A percentile compares a stretch with the other conserved stretches of the same genome.
Conservation (phyloP, 23 tunicate species). For the Clavelina lepadiformis region DNA sequence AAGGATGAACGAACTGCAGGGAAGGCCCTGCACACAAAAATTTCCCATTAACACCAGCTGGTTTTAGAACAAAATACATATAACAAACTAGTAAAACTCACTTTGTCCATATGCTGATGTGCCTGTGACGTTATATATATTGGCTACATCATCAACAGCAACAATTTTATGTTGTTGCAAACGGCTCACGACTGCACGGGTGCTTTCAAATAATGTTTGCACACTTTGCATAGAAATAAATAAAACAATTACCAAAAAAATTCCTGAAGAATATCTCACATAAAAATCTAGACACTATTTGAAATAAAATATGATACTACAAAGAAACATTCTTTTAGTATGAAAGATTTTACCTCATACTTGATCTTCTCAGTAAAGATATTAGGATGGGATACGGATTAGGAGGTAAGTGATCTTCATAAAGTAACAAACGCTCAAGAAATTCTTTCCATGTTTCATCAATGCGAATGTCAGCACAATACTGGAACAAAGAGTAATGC, state of each 20-base stretch:
- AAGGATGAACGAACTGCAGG: constrained; percentile 6
- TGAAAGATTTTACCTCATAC: constrained; percentile 24
- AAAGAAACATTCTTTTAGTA: constrained; percentile 1
- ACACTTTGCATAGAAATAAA: constrained; percentile 9
- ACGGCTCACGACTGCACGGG: neutral
- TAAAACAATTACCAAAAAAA: neutral
- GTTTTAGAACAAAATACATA: too few species aligned
- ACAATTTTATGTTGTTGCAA: constrained; percentile 2
- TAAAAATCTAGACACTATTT: neutral
- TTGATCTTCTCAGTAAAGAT: constrained; percentile 29
- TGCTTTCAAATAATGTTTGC: constrained; percentile 7
- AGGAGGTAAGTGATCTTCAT: constrained; percentile 45
- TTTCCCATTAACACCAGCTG: too few species aligned
- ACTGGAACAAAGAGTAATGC: constrained; percentile 41
- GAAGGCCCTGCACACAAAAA: constrained; percentile 23
- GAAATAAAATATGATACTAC: neutral
- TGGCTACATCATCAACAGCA: constrained; percentile 1
- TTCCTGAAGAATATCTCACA: neutral
- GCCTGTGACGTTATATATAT: constrained; percentile 14
- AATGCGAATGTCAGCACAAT: constrained; percentile 44
- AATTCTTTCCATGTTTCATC: constrained; percentile 52
- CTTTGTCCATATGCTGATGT: constrained; percentile 11
- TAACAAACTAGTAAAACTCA: too few species aligned
- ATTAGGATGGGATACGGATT: constrained; percentile 56
- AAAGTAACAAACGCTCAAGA: constrained; percentile 24